These are phyloP conservation scores for Plagodis pulveraria DNA, from an alignment of 2,888 invertebrate genomes.

Conservation along the genomic window DNA sequence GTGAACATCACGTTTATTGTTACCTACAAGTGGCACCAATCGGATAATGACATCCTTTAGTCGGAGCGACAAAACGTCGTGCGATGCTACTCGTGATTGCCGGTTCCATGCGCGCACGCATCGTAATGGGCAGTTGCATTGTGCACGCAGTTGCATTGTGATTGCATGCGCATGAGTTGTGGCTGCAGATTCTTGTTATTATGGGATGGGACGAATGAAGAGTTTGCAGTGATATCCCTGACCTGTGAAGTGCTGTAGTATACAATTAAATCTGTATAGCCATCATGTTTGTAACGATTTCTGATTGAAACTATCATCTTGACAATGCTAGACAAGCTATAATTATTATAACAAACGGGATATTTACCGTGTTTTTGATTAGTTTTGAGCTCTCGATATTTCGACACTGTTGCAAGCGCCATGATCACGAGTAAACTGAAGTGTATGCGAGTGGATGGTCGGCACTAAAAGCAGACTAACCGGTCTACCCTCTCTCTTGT, in stretches of 20 bases:
- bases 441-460: too few species aligned
- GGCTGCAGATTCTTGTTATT: background rate
- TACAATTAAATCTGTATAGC: too few species aligned
- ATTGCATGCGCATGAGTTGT: constrained; percentile 2
- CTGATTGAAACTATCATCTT: too few species aligned
- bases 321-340: too few species aligned
- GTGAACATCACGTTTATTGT: background rate
- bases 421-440: too few species aligned
- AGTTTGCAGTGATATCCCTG: background rate
- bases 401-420: too few species aligned
- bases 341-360: too few species aligned
- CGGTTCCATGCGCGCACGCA: constrained; percentile 21
- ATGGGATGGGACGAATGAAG: background rate
- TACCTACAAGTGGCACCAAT: background rate
- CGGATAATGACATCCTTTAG: constrained; percentile 25
- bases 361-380: too few species aligned
- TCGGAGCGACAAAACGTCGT: constrained; percentile 5
- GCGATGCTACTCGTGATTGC: constrained; percentile 15
- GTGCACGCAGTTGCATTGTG: constrained; percentile 8
- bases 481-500: too few species aligned
- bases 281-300: too few species aligned
- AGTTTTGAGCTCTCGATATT: too few species aligned
- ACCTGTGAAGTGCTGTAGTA: background rate
- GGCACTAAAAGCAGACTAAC: too few species aligned
- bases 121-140: constrained; percentile 21